Base-by-base conservation (phyloP, 2,888 invertebrate species). In the Leptopilina myrica region DNA sequence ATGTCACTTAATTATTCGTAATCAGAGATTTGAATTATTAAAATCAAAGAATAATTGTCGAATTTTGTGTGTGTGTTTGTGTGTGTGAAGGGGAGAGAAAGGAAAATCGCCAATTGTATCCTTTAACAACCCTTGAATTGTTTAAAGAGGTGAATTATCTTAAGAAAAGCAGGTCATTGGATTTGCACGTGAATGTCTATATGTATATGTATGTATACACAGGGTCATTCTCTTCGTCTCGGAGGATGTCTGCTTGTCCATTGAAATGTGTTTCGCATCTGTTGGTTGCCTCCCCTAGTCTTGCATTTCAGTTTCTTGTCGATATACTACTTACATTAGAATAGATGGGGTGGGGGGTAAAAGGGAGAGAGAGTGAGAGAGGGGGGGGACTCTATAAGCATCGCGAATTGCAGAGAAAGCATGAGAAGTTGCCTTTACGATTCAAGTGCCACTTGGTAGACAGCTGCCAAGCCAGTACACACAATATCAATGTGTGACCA, bases 181-280 rank as follows among this genome's bases (percentile, higher is more conserved):
- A 73, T 73, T 49, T 69, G 5, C n/a, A 49, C 12, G 9, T 49
- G 49, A 49, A 49, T 49, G 11, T 49, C 56, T 73, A n/a, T 53
- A 73, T 14, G 6, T 8, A 73, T 14, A 9, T 73, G 9, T 33
- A 33, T 53, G 56, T 14, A 43, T 8, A 73, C 7, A 9, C 12
- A 73, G 69, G 69, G 89, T 90, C 89, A 89, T 86, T 79, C 78
- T 82, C 49, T 49, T 85, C 86, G 88, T 90, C 89, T 90, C 88
- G 87, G 85, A 88, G 89, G 88, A 89, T 89, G 89, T 90, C 89
- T 89, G 89, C 86, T 81, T 83, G 89, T 88, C 89, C 89, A 91
- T 91, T 90, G 90, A 91, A 91, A 90, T 89, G 89, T 90, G 91
- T 88, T 88, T 86, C 87, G 89, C 91, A 91, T 90, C 89, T 91